Evolutionary conservation across 2,797 vertebrate species (phyloP), one percentile per base, ranked within the genome.

Genomic region (Gambusia yucatana): DNA sequence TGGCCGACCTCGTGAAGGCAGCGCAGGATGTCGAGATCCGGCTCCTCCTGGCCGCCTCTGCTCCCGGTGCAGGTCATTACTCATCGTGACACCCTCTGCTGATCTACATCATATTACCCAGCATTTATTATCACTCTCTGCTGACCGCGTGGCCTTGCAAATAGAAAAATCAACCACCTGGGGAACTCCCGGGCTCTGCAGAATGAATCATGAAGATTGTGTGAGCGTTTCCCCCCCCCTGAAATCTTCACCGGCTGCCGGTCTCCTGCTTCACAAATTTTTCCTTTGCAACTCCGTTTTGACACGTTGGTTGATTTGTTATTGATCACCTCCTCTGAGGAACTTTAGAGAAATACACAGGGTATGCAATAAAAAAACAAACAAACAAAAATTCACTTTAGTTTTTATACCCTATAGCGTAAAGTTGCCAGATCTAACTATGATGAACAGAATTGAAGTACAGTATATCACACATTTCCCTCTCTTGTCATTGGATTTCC

Each of bases 61-160:
- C 86, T 87, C 67, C 69, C 28, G 28, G 28, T 25, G 1, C 67
- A 69, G 89, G 89, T 91, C 91, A 87, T 95, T 94, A 95, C 86
- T 94, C 94, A 94, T 82, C 30, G 80, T 82, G 89, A 91, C 93
- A 94, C 80, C 81, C 87, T 91, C 83, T 47, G 72, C 87, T 89
- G 85, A 91, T 91, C 85, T 92, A 91, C 92, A 88, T 93, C 87
- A 87, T 83, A 92, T 93, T 93, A 92, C 75, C 88, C 79, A 87
- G 82, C 50, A 14, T 86, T 93, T 91, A 90, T 92, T 89, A 85
- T 79, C 59, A 75, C 84, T 91, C 86, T 83, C 84, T 10, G 84
- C 82, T 91, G 87, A 88, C 83, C 50, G 0, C 0, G 44, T 67
- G 75, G 81, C 86, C 88, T 85, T 57, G 1, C 44, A 69, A 73